These are phyloP conservation scores for Poeciliopsis paucimaculata DNA, from an alignment of 2,797 vertebrate genomes.

Conservation along the genomic window DNA sequence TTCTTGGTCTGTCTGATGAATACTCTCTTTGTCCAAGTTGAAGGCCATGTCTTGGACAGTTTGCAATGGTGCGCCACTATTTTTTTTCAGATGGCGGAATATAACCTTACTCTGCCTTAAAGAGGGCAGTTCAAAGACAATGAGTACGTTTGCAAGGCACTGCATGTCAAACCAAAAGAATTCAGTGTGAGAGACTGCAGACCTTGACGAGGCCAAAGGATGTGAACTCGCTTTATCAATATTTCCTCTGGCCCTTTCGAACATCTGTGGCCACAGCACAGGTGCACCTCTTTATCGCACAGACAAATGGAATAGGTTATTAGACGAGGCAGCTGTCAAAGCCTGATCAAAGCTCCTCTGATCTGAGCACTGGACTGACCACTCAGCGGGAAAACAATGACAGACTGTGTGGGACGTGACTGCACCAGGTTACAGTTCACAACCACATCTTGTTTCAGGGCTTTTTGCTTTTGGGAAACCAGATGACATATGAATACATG, in stretches of 20 bases:
- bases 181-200: constrained; percentile 19
- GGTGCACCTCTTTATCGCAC: constrained; percentile 51
- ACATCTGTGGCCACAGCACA: constrained; percentile 31
- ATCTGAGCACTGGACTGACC: constrained; percentile 42
- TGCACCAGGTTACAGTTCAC: neutral
- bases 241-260: constrained; percentile 20
- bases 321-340: constrained; percentile 50
- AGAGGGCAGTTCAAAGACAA: neutral
- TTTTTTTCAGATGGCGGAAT: neutral
- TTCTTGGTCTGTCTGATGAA: neutral
- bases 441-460: neutral
- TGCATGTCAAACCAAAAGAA: constrained; percentile 29
- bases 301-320: constrained; percentile 62
- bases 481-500: constrained; percentile 39
- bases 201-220: constrained; percentile 42
- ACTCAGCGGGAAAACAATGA: constrained; percentile 28
- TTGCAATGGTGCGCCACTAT: neutral
- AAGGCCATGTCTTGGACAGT: neutral
- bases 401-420: constrained; percentile 7
- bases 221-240: constrained; percentile 35
- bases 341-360: constrained; percentile 68
- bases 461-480: constrained; percentile 2
- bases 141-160: neutral
- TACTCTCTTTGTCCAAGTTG: neutral
- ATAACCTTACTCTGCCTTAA: neutral